Percentiles rank a stretch among this genome's conserved stretches.
phyloP scores from a whole-genome alignment of 2,113 vertebrate species.

The Triplophysa tibetana region DNA sequence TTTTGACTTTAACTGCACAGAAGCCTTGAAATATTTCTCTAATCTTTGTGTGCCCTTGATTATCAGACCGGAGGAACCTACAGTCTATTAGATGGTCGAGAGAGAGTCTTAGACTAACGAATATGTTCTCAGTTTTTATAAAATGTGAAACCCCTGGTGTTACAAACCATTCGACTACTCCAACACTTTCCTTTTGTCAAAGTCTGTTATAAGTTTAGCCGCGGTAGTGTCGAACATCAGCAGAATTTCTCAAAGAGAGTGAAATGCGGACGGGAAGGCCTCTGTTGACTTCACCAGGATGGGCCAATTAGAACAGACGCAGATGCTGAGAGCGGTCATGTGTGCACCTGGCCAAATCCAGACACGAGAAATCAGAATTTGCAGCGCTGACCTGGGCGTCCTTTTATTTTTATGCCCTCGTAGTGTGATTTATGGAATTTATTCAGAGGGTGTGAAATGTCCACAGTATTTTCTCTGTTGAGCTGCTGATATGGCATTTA shows the following conservation, averaged over 20 bases:
- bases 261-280: constrained; percentile 21
- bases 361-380: constrained; percentile 11
- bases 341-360: constrained; percentile 18
- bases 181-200: constrained; percentile 13
- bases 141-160: constrained; percentile 9
- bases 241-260: constrained; percentile 33
- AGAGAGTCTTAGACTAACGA: constrained; percentile 23
- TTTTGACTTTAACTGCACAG: constrained; percentile 11
- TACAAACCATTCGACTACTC: constrained; percentile 14
- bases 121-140: constrained; percentile 20
- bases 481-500: background rate
- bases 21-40: constrained; percentile 30
- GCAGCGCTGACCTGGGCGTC: background rate
- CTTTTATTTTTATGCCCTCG: background rate
- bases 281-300: constrained; percentile 34
- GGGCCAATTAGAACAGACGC: constrained; percentile 7
- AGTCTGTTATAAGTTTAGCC: background rate
- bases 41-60: constrained; percentile 12
- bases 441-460: background rate
- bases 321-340: constrained; percentile 26
- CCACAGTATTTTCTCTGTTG: background rate
- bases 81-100: background rate
- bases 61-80: background rate
- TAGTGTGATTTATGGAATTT: background rate
- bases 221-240: constrained; percentile 21